Base-by-base conservation (phyloP, 2,888 invertebrate species). In the Drosophila nigricruria region DNA sequence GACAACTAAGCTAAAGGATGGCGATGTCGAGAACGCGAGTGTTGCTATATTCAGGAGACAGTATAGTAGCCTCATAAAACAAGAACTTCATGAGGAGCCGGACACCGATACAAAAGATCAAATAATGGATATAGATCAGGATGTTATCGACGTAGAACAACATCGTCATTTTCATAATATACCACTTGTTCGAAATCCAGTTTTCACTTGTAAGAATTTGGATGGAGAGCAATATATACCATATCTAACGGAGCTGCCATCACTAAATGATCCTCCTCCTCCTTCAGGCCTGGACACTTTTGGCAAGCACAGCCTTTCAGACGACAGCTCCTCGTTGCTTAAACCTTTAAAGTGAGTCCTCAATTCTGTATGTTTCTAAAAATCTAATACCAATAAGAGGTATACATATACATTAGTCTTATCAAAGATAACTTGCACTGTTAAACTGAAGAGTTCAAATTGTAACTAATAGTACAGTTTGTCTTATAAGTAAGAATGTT, bases 261-360 rank as follows among this genome's bases (percentile, higher is more conserved):
- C 52, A 14, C 16, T 59, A 25, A 56, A 40, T 18, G 40, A 38
- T 12, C 18, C 57, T n/a, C 14, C 6, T n/a, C 5, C 6, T 38
- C 12, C 6, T n/a, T 25, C 12, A 27, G 30, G n/a, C 9, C 30
- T 27, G 27, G 69, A 69, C 3, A 23, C 23, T 18, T 56, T 50
- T n/a, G 38, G 18, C 14, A 69, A 62, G 20, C 43, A 45, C 47
- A 36, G 18, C n/a, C 45, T 42, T n/a, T 18, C 47, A 8, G 59
- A 73, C n/a, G 54, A 60, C 23, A 30, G 20, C 5, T 18, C 30
- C 30, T n/a, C 43, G n/a, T 38, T 69, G 14, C 27, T 47, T 0
- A 73, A 63, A n/a, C 45, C 59, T 5, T 12, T 47, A 12, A 68
- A 58, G 73, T 73, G 12, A 69, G 69, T 1, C 10, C 10, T 5